Conservation (phyloP, 2,113 vertebrate species). For the Oryzias celebensis region DNA sequence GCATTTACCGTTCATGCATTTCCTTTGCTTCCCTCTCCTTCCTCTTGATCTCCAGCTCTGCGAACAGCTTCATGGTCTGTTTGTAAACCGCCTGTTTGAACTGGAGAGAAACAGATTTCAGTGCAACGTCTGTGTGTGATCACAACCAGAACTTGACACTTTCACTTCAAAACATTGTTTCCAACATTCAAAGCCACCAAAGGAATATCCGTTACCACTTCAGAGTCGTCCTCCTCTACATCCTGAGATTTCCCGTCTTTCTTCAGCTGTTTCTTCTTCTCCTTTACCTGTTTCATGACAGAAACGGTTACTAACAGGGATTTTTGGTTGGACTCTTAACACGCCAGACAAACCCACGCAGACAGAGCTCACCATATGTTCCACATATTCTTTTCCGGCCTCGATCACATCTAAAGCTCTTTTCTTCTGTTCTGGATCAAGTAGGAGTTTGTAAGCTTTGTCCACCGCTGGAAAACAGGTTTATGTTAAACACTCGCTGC, state of each 20-base stretch:
- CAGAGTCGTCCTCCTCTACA: slow-evolving; percentile 93
- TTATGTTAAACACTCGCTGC: too few relatives aligned
- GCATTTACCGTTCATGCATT: slow-evolving; percentile 95
- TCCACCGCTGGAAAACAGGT: slow-evolving; percentile 85
- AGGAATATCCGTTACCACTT: slow-evolving; percentile 78
- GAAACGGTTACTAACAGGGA: background rate
- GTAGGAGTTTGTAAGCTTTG: slow-evolving; percentile 94
- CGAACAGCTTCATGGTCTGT: slow-evolving; percentile 99
- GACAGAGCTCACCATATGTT: slow-evolving; percentile 87
- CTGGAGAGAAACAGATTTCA: slow-evolving; percentile 63
- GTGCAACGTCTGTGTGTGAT: background rate
- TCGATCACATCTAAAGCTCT: slow-evolving; percentile 94
- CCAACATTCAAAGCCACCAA: too few relatives aligned
- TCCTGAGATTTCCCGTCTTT: slow-evolving; percentile 89
- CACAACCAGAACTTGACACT: background rate
- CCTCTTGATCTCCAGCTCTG: slow-evolving; percentile 98
- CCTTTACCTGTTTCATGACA: slow-evolving; percentile 83
- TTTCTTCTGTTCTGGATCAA: slow-evolving; percentile 97
- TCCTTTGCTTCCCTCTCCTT: slow-evolving; percentile 99
- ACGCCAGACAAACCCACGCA: background rate
- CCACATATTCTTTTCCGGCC: slow-evolving; percentile 94
- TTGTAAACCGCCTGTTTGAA: slow-evolving; percentile 97
- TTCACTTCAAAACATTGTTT: background rate
- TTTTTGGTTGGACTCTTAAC: background rate
- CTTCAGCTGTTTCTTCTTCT: slow-evolving; percentile 96